phyloP scores from a whole-genome alignment of 1,140 invertebrate genomes.

The Contarinia nasturtii region DNA sequence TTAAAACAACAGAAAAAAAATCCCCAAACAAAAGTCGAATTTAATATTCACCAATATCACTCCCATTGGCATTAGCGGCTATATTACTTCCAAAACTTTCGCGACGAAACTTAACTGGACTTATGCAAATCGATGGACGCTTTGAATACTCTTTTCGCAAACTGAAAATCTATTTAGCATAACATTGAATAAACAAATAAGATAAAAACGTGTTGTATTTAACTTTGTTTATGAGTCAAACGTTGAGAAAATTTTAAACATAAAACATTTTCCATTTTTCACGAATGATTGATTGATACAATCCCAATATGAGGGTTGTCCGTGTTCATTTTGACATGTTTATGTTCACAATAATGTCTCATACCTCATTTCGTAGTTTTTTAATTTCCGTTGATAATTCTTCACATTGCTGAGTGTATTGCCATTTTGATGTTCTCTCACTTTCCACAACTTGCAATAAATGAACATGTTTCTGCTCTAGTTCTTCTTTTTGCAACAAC shows the following conservation, averaged over 20 bases:
- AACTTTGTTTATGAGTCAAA: no score
- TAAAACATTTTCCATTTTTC: background rate
- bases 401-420: constrained; percentile 83
- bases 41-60: no score
- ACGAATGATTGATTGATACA: no score
- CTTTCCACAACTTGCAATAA: constrained; percentile 82
- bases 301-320: background rate
- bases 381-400: constrained; percentile 76
- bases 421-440: constrained; percentile 83
- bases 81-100: no score
- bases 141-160: constrained; percentile 54
- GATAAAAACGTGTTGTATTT: background rate
- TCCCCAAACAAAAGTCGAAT: no score
- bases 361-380: constrained; percentile 72
- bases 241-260: background rate
- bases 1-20: no score
- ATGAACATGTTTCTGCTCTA: constrained; percentile 86
- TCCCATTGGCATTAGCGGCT: no score
- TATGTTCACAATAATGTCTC: constrained; percentile 2
- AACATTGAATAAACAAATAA: no score
- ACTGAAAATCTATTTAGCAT: no score
- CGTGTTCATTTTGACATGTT: background rate
- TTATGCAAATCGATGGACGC: constrained; percentile 14
- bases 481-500: constrained; percentile 73
- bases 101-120: background rate